Evolutionary conservation across 2,113 vertebrate species (phyloP).

Genomic region (Pedetes capensis): DNA sequence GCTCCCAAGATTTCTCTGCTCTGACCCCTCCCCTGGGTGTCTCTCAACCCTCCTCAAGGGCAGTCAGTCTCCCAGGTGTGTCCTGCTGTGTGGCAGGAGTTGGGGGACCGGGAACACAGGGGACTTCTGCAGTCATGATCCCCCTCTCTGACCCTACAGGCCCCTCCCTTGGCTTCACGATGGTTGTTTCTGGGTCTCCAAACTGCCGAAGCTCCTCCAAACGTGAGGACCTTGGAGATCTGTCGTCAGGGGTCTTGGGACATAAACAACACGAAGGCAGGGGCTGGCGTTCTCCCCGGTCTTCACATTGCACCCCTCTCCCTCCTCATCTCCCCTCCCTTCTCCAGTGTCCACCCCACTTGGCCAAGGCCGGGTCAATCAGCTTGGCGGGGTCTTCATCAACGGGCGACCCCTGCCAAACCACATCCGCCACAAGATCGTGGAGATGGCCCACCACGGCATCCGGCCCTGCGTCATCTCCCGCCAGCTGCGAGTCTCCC

Average conservation of each 20-base stretch:
- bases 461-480: slow-evolving; percentile 99
- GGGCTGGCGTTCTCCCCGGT: background rate
- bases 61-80: background rate
- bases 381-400: slow-evolving; percentile 99
- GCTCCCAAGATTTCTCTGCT: background rate
- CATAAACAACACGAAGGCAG: background rate
- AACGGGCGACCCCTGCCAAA: slow-evolving; percentile 97
- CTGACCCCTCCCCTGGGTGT: no score
- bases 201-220: background rate
- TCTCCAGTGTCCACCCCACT: slow-evolving; percentile 96
- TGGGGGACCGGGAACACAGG: rapidly evolving
- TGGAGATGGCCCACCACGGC: slow-evolving; percentile 99
- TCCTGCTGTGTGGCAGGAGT: background rate
- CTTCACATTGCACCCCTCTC: background rate
- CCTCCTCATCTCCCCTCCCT: rapidly evolving
- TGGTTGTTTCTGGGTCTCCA: background rate
- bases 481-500: slow-evolving; percentile 95
- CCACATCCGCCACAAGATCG: slow-evolving; percentile 99
- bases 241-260: background rate
- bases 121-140: rapidly evolving
- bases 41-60: background rate
- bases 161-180: background rate
- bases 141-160: background rate
- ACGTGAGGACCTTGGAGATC: background rate
- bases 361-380: slow-evolving; percentile 98